phyloP scores from a whole-genome alignment of 2,888 invertebrate species.

The Apamea anceps region DNA sequence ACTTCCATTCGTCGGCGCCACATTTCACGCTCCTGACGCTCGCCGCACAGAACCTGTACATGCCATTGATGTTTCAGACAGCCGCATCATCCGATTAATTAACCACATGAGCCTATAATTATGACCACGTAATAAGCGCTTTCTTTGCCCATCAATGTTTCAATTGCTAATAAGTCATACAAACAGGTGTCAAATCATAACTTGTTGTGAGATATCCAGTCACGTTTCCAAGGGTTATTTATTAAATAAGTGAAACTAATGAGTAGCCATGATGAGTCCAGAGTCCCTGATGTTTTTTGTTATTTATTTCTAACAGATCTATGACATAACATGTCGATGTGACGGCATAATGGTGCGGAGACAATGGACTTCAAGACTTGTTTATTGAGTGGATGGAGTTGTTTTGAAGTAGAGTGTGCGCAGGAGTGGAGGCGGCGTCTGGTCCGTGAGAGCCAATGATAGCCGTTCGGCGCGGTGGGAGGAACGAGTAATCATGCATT shows the following conservation, averaged over 20 bases:
- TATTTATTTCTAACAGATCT: constrained; percentile 83
- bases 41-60: constrained; percentile 68
- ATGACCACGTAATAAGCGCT: not conserved
- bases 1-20: constrained; percentile 78
- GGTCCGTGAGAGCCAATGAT: constrained; percentile 83
- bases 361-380: constrained; percentile 89
- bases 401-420: constrained; percentile 87
- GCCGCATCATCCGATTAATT: constrained; percentile 54
- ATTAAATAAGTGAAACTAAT: constrained; percentile 71
- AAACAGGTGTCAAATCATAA: constrained; percentile 46
- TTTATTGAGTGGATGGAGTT: constrained; percentile 89
- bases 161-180: constrained; percentile 25
- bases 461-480: constrained; percentile 83
- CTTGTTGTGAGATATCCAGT: constrained; percentile 27
- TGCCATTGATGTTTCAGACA: constrained; percentile 71
- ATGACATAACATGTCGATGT: constrained; percentile 83
- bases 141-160: not conserved
- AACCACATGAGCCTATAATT: constrained; percentile 17
- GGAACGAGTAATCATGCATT: constrained; percentile 87
- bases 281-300: constrained; percentile 72
- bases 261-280: constrained; percentile 71
- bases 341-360: constrained; percentile 85
- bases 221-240: constrained; percentile 52
- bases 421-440: constrained; percentile 88
- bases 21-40: constrained; percentile 80